phyloP scores from a whole-genome alignment of 2,888 invertebrate species.

The Rhingia rostrata region DNA sequence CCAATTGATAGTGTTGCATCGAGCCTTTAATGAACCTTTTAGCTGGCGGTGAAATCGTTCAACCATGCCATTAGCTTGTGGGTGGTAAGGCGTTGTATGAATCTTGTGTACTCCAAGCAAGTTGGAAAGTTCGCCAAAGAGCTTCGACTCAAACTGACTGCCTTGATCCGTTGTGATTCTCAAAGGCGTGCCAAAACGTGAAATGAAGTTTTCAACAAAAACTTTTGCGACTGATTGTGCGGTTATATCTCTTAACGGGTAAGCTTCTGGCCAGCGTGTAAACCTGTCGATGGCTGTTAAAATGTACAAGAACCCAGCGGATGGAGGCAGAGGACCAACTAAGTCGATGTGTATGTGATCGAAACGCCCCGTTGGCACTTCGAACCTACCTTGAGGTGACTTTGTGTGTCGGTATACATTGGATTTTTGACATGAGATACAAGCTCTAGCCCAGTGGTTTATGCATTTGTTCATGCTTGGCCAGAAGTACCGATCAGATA shows the following conservation, averaged over 20 bases:
- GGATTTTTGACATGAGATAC: neutral
- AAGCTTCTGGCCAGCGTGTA: constrained; percentile 65
- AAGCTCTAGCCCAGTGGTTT: neutral
- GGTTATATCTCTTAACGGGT: constrained; percentile 46
- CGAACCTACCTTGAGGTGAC: constrained; percentile 20
- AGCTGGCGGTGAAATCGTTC: too few relatives aligned
- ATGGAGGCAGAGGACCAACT: constrained; percentile 78
- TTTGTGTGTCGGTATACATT: constrained; percentile 1
- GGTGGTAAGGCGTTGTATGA: too few relatives aligned
- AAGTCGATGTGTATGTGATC: constrained; percentile 78
- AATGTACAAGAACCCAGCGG: constrained; percentile 49
- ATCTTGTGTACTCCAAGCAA: too few relatives aligned
- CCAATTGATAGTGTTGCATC: too few relatives aligned
- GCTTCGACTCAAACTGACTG: too few relatives aligned
- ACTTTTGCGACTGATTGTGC: constrained; percentile 47
- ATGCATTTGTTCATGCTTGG: constrained; percentile 4
- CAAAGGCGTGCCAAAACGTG: constrained; percentile 51
- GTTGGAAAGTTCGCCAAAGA: too few relatives aligned
- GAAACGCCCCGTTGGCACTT: constrained; percentile 43
- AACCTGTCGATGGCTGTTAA: constrained; percentile 58
- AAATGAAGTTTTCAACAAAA: constrained; percentile 58
- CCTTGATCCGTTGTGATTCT: too few relatives aligned
- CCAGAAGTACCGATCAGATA: constrained; percentile 5
- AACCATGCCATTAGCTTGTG: too few relatives aligned
- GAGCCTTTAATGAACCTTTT: too few relatives aligned